phyloP scores from a whole-genome alignment of 2,797 vertebrate species.

The Urocyon cinereoargenteus region DNA sequence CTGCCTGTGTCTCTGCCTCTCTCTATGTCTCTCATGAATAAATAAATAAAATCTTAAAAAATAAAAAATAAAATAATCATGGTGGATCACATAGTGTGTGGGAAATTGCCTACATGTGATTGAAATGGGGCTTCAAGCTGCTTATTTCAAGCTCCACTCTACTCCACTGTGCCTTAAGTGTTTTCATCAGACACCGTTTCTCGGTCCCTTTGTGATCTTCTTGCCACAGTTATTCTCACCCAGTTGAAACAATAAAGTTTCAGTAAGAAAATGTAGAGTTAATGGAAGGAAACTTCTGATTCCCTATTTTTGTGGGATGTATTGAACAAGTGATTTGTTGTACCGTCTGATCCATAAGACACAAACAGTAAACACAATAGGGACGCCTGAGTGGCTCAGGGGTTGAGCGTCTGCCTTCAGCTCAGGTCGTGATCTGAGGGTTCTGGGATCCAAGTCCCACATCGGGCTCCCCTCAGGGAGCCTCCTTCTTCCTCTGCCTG shows the following conservation, averaged over 20 bases:
- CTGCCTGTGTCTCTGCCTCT: no score
- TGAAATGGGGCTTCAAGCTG: background rate
- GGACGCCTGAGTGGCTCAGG: no score
- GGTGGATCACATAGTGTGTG: background rate
- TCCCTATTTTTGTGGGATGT: background rate
- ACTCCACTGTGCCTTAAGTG: background rate
- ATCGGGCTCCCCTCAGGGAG: no score
- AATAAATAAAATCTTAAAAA: no score
- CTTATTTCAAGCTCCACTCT: background rate
- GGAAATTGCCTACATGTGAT: background rate
- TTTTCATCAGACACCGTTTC: background rate
- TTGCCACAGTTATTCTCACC: background rate
- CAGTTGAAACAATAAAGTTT: background rate
- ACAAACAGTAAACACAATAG: background rate
- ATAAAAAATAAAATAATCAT: background rate
- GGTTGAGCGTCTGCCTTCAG: no score
- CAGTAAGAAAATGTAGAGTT: background rate
- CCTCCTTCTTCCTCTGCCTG: no score
- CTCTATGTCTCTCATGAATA: no score
- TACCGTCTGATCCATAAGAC: background rate
- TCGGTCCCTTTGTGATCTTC: background rate
- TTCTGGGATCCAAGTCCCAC: no score
- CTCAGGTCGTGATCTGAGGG: no score
- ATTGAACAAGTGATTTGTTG: background rate
- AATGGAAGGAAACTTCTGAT: background rate